Percentiles rank a stretch among this genome's conserved stretches.
These are phyloP conservation scores for Lasioglossum lativentre DNA, from an alignment of 2,888 invertebrate species.

Conservation along the genomic window DNA sequence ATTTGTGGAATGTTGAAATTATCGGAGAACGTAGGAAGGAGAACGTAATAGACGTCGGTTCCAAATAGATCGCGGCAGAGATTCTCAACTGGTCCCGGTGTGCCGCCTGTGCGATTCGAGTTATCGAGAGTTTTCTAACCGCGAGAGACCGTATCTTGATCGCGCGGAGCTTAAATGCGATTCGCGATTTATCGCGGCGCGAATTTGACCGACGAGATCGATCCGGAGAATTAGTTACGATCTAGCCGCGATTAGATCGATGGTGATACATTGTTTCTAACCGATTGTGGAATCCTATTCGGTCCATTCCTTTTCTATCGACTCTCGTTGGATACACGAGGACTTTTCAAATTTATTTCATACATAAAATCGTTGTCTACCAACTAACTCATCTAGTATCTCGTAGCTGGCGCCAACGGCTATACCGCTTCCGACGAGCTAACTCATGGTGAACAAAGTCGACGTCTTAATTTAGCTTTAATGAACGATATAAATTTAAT, in stretches of 20 bases:
- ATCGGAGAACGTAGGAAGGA: constrained; percentile 63
- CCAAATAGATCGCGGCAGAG: constrained; percentile 56
- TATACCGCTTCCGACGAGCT: background rate
- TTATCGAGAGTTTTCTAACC: background rate
- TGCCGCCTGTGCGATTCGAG: background rate
- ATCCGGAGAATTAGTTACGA: background rate
- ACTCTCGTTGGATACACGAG: no score
- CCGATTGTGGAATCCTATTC: background rate
- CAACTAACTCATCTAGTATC: no score
- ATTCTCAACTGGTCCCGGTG: constrained; percentile 48
- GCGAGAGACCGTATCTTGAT: background rate
- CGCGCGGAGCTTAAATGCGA: background rate
- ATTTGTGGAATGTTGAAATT: constrained; percentile 73
- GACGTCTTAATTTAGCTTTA: background rate
- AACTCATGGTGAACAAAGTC: background rate
- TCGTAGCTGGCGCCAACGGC: background rate
- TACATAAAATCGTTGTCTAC: constrained; percentile 1
- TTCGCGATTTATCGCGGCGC: constrained; percentile 16
- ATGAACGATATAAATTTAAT: constrained; percentile 6
- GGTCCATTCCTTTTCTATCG: background rate
- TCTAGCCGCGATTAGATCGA: constrained; percentile 2
- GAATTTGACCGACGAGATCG: background rate
- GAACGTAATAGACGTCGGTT: constrained; percentile 52
- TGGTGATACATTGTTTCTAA: background rate
- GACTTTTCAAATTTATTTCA: background rate